Evolutionary conservation across 2,113 vertebrate genomes (phyloP).

Genomic region (Marmota monax): DNA sequence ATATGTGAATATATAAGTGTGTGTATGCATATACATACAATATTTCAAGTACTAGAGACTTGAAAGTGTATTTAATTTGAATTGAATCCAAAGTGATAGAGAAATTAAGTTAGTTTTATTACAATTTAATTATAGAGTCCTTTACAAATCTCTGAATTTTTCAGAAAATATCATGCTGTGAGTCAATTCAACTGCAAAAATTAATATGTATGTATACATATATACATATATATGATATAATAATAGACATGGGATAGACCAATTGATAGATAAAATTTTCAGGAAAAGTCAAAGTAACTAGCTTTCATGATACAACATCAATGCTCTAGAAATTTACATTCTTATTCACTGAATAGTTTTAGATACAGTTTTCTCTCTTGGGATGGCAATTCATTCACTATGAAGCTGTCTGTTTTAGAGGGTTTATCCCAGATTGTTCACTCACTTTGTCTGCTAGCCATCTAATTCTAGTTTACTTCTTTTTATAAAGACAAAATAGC

Average conservation of each 20-base stretch:
- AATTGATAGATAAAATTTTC: not conserved
- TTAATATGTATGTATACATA: not conserved
- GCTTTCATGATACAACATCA: not conserved
- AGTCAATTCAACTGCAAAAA: not conserved
- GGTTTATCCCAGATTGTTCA: not conserved
- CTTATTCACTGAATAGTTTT: not conserved
- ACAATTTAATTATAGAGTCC: not conserved
- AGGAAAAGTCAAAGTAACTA: not conserved
- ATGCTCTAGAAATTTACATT: not conserved
- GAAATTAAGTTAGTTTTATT: not conserved
- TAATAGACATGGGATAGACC: too few relatives aligned
- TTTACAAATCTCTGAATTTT: not conserved
- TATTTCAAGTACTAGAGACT: not conserved
- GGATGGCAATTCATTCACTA: not conserved
- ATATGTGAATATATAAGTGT: not conserved
- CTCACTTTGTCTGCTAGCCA: not conserved
- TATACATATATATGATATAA: too few relatives aligned
- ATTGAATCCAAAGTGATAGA: not conserved
- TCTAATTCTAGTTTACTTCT: not conserved
- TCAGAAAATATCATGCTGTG: not conserved
- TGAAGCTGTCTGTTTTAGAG: not conserved
- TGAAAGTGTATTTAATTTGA: not conserved
- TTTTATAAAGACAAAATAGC: not conserved
- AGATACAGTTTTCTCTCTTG: not conserved
- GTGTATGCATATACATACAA: not conserved